phyloP scores from a whole-genome alignment of 2,797 vertebrate genomes.

The Salarias fasciatus region DNA sequence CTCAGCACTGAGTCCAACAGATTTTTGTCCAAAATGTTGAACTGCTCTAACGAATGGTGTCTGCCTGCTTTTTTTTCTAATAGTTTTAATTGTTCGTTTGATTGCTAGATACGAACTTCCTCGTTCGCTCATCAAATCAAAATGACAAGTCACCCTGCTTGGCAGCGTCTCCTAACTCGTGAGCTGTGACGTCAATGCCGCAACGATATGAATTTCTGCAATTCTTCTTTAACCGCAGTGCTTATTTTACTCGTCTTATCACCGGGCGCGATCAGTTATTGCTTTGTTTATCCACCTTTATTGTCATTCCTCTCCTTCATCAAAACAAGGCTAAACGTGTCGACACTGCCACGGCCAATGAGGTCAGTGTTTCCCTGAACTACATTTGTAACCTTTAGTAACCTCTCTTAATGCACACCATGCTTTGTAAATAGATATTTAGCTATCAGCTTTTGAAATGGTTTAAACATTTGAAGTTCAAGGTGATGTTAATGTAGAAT shows the following conservation, averaged over 20 bases:
- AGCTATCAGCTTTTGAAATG: conserved; percentile 11
- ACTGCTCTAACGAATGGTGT: too few species aligned
- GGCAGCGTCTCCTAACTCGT: not conserved
- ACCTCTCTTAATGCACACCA: not conserved
- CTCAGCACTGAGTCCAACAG: not conserved
- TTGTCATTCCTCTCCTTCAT: conserved; percentile 19
- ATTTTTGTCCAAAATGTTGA: too few species aligned
- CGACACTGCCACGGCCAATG: conserved; percentile 11
- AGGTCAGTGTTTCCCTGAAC: conserved; percentile 36
- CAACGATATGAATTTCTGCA: conserved; percentile 28
- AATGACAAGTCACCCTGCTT: not conserved
- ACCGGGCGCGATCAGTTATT: conserved; percentile 10
- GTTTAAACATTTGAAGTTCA: not conserved
- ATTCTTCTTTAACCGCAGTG: conserved; percentile 17
- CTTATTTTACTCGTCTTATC: conserved; percentile 22
- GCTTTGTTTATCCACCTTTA: not conserved
- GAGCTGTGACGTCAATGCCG: conserved; percentile 19
- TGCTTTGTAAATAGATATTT: conserved; percentile 28
- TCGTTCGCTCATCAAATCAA: not conserved
- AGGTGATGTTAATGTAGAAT: too few species aligned
- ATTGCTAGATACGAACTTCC: not conserved
- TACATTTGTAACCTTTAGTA: not conserved
- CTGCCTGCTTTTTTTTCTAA: not conserved
- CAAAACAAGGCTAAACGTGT: conserved; percentile 7
- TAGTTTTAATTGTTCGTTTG: not conserved